phyloP scores from a whole-genome alignment of 2,888 invertebrate genomes.

The Phortica magna region DNA sequence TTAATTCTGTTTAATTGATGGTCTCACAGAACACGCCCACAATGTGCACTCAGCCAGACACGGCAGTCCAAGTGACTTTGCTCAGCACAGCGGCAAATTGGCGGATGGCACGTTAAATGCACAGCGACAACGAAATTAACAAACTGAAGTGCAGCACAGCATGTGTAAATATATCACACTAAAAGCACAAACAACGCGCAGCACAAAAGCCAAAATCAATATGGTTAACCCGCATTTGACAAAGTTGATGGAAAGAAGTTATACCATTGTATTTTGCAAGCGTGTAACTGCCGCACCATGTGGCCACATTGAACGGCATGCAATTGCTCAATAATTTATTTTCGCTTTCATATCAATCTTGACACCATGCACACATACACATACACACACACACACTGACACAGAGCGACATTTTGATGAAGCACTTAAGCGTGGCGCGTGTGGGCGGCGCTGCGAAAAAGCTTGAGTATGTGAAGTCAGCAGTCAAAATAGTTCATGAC shows the following conservation, averaged over 20 bases:
- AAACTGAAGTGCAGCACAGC: slow-evolving; percentile 1
- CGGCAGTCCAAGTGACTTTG: background rate
- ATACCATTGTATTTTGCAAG: too few relatives aligned
- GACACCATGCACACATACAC: background rate
- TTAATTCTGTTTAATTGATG: slow-evolving; percentile 32
- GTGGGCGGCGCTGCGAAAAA: background rate
- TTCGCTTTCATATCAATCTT: slow-evolving; percentile 13
- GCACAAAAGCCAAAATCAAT: slow-evolving; percentile 13
- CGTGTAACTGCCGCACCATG: too few relatives aligned
- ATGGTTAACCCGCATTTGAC: slow-evolving; percentile 9
- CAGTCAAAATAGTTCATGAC: background rate
- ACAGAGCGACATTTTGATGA: too few relatives aligned
- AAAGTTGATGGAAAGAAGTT: background rate
- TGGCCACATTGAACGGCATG: too few relatives aligned
- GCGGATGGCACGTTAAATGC: background rate
- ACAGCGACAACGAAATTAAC: background rate
- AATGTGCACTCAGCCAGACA: background rate
- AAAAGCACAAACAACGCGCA: slow-evolving; percentile 1
- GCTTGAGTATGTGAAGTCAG: background rate
- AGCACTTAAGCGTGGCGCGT: background rate
- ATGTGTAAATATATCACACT: slow-evolving; percentile 1
- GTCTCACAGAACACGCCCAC: background rate
- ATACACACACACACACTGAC: too few relatives aligned
- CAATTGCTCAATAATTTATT: slow-evolving; percentile 26
- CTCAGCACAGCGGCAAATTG: background rate